A percentile compares a stretch with the other conserved stretches of the same genome.
Evolutionary conservation across 2,888 invertebrate genomes (phyloP).

Genomic region (Drosophila neonasuta): DNA sequence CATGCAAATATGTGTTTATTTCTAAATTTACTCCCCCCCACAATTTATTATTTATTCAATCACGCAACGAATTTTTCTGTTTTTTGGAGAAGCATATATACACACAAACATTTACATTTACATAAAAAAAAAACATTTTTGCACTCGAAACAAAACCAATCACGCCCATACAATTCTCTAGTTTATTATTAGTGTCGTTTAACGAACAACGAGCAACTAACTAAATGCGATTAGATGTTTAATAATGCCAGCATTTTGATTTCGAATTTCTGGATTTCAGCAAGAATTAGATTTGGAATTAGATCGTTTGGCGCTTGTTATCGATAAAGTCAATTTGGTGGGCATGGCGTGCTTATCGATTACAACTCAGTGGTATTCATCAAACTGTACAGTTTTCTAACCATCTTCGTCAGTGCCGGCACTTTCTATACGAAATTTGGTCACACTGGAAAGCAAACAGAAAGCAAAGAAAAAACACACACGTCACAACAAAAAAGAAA

Average conservation of each 20-base stretch:
- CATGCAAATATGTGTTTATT: conserved; percentile 21
- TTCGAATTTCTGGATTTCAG: conserved; percentile 24
- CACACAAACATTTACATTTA: conserved; percentile 23
- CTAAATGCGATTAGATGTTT: conserved; percentile 57
- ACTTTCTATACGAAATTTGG: not conserved
- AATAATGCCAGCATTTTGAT: conserved; percentile 47
- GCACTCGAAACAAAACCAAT: conserved; percentile 24
- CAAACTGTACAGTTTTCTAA: not conserved
- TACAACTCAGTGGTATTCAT: not conserved
- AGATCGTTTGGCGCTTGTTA: not conserved
- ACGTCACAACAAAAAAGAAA: conserved; percentile 60
- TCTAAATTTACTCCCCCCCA: conserved; percentile 19
- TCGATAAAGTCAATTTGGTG: not conserved
- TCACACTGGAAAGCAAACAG: conserved; percentile 1
- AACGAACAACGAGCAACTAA: conserved; percentile 60
- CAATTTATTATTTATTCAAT: conserved; percentile 65
- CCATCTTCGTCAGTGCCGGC: not conserved
- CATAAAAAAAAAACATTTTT: conserved; percentile 28
- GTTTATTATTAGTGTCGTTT: conserved; percentile 66
- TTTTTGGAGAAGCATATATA: conserved; percentile 51
- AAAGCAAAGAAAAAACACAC: conserved; percentile 56
- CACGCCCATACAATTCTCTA: conserved; percentile 42
- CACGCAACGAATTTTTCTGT: conserved; percentile 49
- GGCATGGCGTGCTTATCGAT: not conserved
- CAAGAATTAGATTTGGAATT: not conserved